Evolutionary conservation across 2,797 vertebrate genomes (phyloP).

Genomic region (Falco peregrinus): DNA sequence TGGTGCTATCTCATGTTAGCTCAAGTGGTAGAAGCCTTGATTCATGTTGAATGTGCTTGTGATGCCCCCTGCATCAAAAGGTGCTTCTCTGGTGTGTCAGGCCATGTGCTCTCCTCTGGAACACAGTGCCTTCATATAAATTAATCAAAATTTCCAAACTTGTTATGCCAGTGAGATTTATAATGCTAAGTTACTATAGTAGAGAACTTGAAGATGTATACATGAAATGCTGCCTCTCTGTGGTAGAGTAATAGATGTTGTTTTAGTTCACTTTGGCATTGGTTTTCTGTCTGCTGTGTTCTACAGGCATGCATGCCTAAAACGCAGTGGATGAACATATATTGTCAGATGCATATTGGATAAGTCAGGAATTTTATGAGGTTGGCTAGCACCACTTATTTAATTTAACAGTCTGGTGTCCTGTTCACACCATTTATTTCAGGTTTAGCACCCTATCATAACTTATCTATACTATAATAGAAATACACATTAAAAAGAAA

Average conservation of each 20-base stretch:
- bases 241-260: neutral
- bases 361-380: neutral
- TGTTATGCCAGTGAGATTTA: neutral
- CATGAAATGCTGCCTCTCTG: neutral
- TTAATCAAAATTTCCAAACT: neutral
- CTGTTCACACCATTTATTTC: neutral
- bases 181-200: neutral
- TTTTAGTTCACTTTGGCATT: neutral
- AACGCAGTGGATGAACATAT: neutral
- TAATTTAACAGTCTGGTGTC: neutral
- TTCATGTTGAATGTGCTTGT: neutral
- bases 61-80: neutral
- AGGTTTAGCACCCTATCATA: neutral
- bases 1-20: neutral
- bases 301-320: too few relatives aligned
- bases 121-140: neutral
- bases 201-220: neutral
- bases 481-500: neutral
- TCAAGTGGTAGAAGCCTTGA: neutral
- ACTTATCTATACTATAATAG: neutral
- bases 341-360: neutral
- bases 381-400: neutral
- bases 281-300: neutral
- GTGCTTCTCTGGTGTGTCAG: neutral
- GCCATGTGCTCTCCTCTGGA: neutral